These are phyloP conservation scores for Argopecten irradians DNA, from an alignment of 1,140 invertebrate species.

Conservation along the genomic window DNA sequence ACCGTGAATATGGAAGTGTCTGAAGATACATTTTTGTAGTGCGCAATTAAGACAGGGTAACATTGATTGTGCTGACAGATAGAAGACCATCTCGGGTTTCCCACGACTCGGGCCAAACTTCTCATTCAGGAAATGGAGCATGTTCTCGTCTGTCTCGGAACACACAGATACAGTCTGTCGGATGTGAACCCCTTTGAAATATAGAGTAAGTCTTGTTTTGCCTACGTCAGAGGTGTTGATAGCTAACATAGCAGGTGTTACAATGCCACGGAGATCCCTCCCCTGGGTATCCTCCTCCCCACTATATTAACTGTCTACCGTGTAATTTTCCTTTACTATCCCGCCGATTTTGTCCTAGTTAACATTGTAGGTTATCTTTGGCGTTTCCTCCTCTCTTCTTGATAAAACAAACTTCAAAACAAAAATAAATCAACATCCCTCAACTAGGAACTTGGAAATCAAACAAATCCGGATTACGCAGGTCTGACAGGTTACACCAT, in stretches of 20 bases:
- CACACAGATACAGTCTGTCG: background rate
- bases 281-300: background rate
- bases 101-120: background rate
- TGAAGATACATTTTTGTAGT: background rate
- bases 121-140: background rate
- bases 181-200: background rate
- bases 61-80: background rate
- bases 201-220: background rate
- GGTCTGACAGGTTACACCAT: no score
- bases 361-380: no score
- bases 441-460: no score
- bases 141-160: background rate
- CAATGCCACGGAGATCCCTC: background rate
- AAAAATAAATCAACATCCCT: no score
- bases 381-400: no score
- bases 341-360: no score
- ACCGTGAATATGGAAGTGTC: background rate
- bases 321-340: no score
- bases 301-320: no score
- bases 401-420: no score
- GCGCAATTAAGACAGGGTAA: background rate
- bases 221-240: background rate
- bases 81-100: constrained; percentile 1
- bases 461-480: no score
- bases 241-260: constrained; percentile 1